Base-by-base conservation (phyloP, 2,888 invertebrate species). In the Melinaea menophilus region DNA sequence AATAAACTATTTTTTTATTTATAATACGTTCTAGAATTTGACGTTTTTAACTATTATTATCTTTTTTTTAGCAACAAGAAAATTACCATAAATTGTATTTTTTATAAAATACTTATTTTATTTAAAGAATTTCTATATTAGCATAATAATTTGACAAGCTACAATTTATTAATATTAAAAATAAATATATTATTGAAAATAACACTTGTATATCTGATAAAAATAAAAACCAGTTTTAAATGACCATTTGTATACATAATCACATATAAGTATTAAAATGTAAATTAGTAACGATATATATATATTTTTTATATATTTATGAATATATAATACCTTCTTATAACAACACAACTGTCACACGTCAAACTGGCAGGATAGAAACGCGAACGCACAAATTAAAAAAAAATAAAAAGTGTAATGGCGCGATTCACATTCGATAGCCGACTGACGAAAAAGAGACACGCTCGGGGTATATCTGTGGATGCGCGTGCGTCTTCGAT, bases 391-490 rank as follows among this genome's bases (percentile, higher is more conserved):
- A 58, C 55, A 56, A 33, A 33, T 59, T 35, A 58, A 60, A 55
- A 56, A 51, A 55, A 54, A 58, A 51, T 61, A 46, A 59, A 63
- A 65, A 60, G 67, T 63, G 59, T 51, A 63, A 62, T 51, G 61
- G 41, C 48, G 55, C 55, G 57, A 58, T 63, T 57, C 76, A 71
- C 75, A 72, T 41, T 41, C 41, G 9, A 41, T 79, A 75, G 74
- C 64, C 70, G 60, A 81, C 82, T 82, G 81, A 71, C 73, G 70
- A 61, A 64, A 69, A 65, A 67, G 69, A 66, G 65, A 64, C 65
- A 62, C 54, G 68, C 70, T 64, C 63, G 62, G 75, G 70, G 70
- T 78, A 76, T 76, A 76, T 76, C 75, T 75, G 70, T 65, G 69
- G 69, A 64, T 64, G 67, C 68, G 66, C 67, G 70, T 66, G 74